Evolutionary conservation across 1,140 invertebrate genomes (phyloP).

Genomic region (Argopecten irradians): DNA sequence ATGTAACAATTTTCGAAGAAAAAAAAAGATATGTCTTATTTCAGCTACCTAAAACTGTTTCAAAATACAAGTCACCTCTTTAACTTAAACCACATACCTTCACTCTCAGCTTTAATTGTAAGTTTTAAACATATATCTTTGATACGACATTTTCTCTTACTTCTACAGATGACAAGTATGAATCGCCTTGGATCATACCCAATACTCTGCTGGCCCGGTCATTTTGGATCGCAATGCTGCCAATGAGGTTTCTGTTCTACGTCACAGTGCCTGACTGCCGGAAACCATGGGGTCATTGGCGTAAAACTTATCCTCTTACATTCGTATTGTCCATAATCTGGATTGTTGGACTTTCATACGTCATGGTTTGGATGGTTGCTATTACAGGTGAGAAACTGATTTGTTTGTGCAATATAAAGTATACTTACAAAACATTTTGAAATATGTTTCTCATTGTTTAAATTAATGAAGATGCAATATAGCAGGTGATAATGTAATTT

Average conservation of each 20-base stretch:
- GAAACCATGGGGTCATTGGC: slow-evolving; percentile 81
- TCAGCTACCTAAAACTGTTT: too few species aligned
- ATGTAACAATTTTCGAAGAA: too few species aligned
- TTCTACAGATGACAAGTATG: slow-evolving; percentile 56
- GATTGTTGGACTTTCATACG: slow-evolving; percentile 91
- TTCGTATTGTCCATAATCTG: slow-evolving; percentile 92
- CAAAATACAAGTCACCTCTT: too few species aligned
- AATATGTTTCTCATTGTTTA: too few species aligned
- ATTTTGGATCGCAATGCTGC: slow-evolving; percentile 68
- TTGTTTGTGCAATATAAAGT: too few species aligned
- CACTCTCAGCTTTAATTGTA: not conserved
- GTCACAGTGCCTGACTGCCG: slow-evolving; percentile 87
- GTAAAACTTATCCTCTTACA: slow-evolving; percentile 88
- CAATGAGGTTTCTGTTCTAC: slow-evolving; percentile 81
- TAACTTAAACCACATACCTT: too few species aligned
- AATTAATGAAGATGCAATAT: too few species aligned
- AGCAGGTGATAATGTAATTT: too few species aligned
- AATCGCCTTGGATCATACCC: slow-evolving; percentile 66
- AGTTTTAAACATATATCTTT: not conserved
- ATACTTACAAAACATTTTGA: too few species aligned
- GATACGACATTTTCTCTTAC: not conserved
- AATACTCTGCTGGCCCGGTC: slow-evolving; percentile 49
- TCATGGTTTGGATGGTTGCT: slow-evolving; percentile 95
- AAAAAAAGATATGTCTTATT: too few species aligned
- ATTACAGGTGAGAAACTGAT: slow-evolving; percentile 80